Conservation (phyloP, 2,113 vertebrate genomes). For the Lucifuga dentata region DNA sequence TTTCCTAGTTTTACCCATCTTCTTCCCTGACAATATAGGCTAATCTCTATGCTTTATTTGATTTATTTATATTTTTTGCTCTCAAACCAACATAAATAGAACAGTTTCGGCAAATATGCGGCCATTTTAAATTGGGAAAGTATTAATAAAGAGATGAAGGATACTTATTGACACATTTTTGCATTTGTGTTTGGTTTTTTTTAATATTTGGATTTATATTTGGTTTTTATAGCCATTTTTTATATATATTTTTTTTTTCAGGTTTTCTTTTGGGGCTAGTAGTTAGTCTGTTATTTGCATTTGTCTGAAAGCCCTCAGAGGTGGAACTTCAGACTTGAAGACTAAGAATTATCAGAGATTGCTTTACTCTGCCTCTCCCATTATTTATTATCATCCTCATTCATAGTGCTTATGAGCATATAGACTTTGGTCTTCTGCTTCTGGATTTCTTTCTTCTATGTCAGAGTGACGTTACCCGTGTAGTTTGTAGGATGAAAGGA, state of each 20-base stretch:
- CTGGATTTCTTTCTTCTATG: constrained; percentile 11
- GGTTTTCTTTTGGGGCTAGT: too few species aligned
- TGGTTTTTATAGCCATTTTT: too few species aligned
- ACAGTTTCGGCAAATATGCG: background rate
- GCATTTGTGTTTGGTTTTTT: background rate
- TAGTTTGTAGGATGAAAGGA: background rate
- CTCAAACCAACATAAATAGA: background rate
- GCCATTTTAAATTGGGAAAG: background rate
- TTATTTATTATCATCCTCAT: too few species aligned
- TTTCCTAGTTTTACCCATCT: background rate
- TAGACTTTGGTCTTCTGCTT: constrained; percentile 12
- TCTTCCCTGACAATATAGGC: background rate
- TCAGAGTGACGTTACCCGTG: background rate
- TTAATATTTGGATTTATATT: background rate
- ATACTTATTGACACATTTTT: background rate
- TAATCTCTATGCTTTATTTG: background rate
- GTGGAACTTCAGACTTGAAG: background rate
- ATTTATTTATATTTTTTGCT: too few species aligned
- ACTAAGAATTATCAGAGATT: too few species aligned
- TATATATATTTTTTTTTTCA: too few species aligned
- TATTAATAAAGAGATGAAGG: too few species aligned
- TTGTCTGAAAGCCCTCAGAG: background rate
- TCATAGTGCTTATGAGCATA: background rate
- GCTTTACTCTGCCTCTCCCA: too few species aligned
- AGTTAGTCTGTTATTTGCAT: background rate